Conservation (phyloP, 2,113 vertebrate species). For the Nymphicus hollandicus region DNA sequence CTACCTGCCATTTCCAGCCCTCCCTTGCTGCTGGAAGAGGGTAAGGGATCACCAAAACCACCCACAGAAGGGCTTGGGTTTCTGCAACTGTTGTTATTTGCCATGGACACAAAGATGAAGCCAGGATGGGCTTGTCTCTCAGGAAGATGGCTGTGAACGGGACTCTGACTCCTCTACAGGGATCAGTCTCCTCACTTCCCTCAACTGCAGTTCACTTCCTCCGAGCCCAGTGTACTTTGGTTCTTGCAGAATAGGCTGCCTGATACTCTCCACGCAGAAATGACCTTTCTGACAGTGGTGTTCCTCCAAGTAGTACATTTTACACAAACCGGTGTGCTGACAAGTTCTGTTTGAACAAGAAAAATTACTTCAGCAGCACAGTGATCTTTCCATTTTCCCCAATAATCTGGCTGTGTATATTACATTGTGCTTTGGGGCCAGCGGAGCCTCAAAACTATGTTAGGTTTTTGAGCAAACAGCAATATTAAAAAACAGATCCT, state of each 20-base stretch:
- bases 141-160: not conserved
- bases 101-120: not conserved
- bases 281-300: not conserved
- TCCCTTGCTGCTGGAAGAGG: not conserved
- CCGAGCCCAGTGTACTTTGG: not conserved
- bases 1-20: not conserved
- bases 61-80: not conserved
- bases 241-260: not conserved
- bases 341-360: conserved; percentile 1
- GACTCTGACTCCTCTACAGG: not conserved
- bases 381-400: not conserved
- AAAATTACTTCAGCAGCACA: not conserved
- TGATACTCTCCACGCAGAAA: not conserved
- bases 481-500: not conserved
- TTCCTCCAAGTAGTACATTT: not conserved
- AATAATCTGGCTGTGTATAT: not conserved
- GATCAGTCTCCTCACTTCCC: not conserved
- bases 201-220: not conserved
- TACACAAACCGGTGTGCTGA: not conserved
- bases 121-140: not conserved
- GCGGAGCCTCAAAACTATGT: not conserved
- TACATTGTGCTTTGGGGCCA: not conserved
- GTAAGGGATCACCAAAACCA: not conserved
- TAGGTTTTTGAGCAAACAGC: not conserved
- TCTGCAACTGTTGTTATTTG: not conserved